Percentiles rank a stretch among this genome's conserved stretches.
Conservation (phyloP, 1,140 invertebrate genomes). For the Cotesia vestalis region DNA sequence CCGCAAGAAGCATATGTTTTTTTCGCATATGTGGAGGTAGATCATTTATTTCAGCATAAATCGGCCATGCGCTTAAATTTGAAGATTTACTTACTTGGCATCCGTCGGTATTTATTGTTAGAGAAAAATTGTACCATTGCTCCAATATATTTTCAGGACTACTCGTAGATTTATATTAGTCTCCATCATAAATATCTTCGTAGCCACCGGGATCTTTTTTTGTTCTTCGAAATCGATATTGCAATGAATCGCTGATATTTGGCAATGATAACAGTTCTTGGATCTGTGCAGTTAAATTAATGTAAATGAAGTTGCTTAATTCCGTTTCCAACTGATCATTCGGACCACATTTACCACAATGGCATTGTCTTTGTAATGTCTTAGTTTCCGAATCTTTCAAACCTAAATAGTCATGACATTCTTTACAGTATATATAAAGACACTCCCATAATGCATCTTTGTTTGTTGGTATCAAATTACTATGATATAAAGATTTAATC, state of each 20-base stretch:
- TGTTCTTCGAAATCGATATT: conserved; percentile 14
- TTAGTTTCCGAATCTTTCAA: background rate
- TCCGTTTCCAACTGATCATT: background rate
- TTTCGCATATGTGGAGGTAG: conserved; percentile 25
- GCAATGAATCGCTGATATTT: background rate
- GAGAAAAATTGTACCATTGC: conserved; percentile 22
- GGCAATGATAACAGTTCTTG: conserved; percentile 9
- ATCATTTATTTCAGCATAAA: conserved; percentile 33
- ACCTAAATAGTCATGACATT: conserved; percentile 23
- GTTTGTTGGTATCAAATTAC: conserved; percentile 15
- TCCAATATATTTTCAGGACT: background rate
- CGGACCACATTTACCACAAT: background rate
- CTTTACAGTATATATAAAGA: conserved; percentile 19
- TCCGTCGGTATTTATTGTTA: conserved; percentile 33
- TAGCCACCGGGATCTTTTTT: conserved; percentile 21
- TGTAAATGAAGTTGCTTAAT: conserved; percentile 8
- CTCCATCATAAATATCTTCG: conserved; percentile 29
- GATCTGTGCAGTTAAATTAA: conserved; percentile 31
- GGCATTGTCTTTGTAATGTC: background rate
- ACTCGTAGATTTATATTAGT: conserved; percentile 5
- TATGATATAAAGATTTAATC: conserved; percentile 12
- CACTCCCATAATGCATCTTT: conserved; percentile 9
- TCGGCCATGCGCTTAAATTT: conserved; percentile 32
- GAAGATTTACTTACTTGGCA: conserved; percentile 30
- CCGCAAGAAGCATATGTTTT: conserved; percentile 31